Conservation (phyloP, 2,888 invertebrate genomes). For the Branchellion lobata region DNA sequence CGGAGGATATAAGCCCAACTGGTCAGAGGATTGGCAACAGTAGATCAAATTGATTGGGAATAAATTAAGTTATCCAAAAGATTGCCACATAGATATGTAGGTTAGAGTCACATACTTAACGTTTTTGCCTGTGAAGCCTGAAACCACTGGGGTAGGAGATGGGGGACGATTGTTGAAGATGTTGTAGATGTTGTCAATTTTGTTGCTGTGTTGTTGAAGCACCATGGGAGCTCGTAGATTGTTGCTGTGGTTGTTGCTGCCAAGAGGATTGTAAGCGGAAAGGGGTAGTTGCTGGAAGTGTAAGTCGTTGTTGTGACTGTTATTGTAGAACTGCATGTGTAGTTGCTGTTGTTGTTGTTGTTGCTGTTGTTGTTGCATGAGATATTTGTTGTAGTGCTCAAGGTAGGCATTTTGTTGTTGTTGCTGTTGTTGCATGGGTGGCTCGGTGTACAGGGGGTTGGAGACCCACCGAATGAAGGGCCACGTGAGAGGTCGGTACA, state of each 20-base stretch:
- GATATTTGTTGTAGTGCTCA: slow-evolving; percentile 4
- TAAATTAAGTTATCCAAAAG: neutral
- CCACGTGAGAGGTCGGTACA: neutral
- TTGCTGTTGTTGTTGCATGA: slow-evolving; percentile 17
- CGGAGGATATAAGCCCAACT: too few relatives aligned
- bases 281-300: too few relatives aligned
- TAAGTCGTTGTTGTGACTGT: too few relatives aligned
- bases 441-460: neutral
- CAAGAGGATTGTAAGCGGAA: too few relatives aligned
- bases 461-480: neutral
- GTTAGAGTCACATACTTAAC: too few relatives aligned
- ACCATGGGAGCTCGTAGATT: too few relatives aligned
- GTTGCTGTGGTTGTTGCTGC: too few relatives aligned
- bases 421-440: too few relatives aligned
- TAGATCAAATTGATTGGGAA: neutral
- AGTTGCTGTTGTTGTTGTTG: neutral
- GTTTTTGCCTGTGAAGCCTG: slow-evolving; percentile 9
- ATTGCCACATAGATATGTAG: neutral
- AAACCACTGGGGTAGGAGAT: neutral
- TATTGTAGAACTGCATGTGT: neutral
- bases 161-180: neutral
- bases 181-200: neutral
- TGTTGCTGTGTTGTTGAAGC: neutral
- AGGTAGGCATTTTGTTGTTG: neutral
- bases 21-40: too few relatives aligned